These are phyloP conservation scores for Dinoponera quadriceps DNA, from an alignment of 1,140 invertebrate genomes.

Conservation along the genomic window DNA sequence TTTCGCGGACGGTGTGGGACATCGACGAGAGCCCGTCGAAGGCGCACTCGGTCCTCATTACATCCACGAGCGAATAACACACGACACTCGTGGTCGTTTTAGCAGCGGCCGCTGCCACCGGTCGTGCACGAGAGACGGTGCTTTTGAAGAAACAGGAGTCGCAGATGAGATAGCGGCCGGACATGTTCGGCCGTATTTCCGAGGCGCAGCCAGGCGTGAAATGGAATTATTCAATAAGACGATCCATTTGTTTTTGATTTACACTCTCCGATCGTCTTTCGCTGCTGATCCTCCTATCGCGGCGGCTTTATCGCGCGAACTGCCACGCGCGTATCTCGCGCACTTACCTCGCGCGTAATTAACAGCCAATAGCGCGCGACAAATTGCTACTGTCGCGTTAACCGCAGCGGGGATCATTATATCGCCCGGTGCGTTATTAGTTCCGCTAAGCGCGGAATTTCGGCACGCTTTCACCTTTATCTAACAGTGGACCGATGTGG, in stretches of 20 bases:
- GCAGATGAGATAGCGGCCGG: conserved; percentile 21
- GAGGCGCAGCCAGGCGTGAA: conserved; percentile 18
- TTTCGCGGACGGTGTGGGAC: background rate
- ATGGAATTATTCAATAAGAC: conserved; percentile 41
- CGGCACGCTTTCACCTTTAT: conserved; percentile 59
- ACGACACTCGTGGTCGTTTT: background rate
- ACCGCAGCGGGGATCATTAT: conserved; percentile 53
- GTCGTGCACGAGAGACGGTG: background rate
- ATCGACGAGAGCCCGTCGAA: conserved; percentile 7
- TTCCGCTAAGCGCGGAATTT: conserved; percentile 19
- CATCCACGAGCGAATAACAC: conserved; percentile 2
- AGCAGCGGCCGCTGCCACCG: too few relatives aligned
- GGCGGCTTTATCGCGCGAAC: background rate
- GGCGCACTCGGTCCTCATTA: conserved; percentile 21
- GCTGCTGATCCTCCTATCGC: conserved; percentile 22
- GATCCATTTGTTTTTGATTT: conserved; percentile 36
- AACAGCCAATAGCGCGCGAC: conserved; percentile 52
- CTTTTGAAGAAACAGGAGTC: conserved; percentile 28
- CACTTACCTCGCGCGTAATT: conserved; percentile 12
- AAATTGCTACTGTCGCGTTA: conserved; percentile 40
- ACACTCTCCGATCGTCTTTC: background rate
- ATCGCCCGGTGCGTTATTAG: conserved; percentile 57
- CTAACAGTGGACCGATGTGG: background rate
- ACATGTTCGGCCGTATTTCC: conserved; percentile 4
- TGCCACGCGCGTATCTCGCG: background rate